Evolutionary conservation across 2,888 invertebrate species (phyloP), one percentile per base, ranked within the genome.

Genomic region (Stramonita haemastoma): DNA sequence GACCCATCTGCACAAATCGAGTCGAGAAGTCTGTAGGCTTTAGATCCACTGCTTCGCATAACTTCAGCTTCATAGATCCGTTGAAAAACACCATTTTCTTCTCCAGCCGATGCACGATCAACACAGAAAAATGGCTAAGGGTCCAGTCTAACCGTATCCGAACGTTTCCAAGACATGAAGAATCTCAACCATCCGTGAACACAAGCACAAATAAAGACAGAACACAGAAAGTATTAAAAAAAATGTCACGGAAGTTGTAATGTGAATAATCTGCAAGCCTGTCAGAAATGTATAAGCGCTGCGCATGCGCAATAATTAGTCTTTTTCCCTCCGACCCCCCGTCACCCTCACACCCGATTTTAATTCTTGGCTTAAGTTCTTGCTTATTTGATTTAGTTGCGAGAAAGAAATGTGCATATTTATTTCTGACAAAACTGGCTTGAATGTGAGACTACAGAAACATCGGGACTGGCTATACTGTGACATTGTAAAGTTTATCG

Each of bases 41-140:
- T 95, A 99, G 97, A 96, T 99, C 98, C 96, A 98, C 97, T 96
- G 99, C 99, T 97, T 99, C 99, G 97, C 98, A 98, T 96, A 99
- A 97, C 97, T 98, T 98, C 96, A 99, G 97, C 96, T 98, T 98
- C 96, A 99, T 97, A 96, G 98, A 98, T 96, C 99, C 99, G 97
- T 98, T 98, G 97, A 99, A 99, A 93, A 96, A 91, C 89, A 91
- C 92, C 91, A 91, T 91, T 91, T 92, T 92, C 89, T 88, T 84
- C 90, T 91, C 79, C 87, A 90, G 87, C 83, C 90, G 90, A 89
- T 81, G 77, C 57, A 57, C 36, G 79, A 89, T 77, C 86, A 77
- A 89, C 89, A 89, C 86, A 86, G 86, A 89, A 60, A 34, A 86
- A 86, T 66, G 77, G 86, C 86, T 89, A 89, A 86, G 89, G 89